phyloP scores from a whole-genome alignment of 2,113 vertebrate genomes.

The Ceyx cyanopectus region DNA sequence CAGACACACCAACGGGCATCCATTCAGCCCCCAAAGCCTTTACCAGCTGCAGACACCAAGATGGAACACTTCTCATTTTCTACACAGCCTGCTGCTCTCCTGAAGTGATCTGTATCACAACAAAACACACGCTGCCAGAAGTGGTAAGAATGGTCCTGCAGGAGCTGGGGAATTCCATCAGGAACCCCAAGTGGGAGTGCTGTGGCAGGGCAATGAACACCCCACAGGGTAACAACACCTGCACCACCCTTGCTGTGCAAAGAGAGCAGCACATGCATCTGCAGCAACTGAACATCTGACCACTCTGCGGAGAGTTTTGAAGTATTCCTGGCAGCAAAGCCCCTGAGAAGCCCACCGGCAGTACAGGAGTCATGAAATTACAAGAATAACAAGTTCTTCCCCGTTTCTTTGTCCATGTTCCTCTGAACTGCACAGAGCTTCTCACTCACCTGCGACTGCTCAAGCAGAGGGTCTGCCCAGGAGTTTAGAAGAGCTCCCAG shows the following conservation, averaged over 20 bases:
- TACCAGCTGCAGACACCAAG: slow-evolving; percentile 25
- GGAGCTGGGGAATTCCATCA: slow-evolving; percentile 39
- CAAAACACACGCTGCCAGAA: slow-evolving; percentile 34
- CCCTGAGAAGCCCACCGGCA: background rate
- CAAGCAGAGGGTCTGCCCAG: background rate
- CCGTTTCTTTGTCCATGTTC: background rate
- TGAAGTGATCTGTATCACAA: slow-evolving; percentile 51
- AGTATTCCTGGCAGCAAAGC: background rate
- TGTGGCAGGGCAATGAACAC: slow-evolving; percentile 29
- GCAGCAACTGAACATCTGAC: background rate
- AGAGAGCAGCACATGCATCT: background rate
- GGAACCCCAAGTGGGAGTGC: background rate
- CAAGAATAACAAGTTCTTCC: background rate
- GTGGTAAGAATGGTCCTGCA: slow-evolving; percentile 24
- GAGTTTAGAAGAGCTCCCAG: background rate
- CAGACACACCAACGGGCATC: background rate
- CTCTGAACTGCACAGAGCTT: background rate
- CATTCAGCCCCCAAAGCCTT: slow-evolving; percentile 17
- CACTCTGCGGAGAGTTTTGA: background rate
- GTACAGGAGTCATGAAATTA: background rate
- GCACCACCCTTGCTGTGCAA: background rate
- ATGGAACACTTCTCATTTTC: slow-evolving; percentile 63
- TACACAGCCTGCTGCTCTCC: slow-evolving; percentile 37
- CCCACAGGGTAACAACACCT: background rate
- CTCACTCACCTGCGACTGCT: background rate